Conservation (phyloP, 2,113 vertebrate genomes). For the Phylloscopus trochilus region DNA sequence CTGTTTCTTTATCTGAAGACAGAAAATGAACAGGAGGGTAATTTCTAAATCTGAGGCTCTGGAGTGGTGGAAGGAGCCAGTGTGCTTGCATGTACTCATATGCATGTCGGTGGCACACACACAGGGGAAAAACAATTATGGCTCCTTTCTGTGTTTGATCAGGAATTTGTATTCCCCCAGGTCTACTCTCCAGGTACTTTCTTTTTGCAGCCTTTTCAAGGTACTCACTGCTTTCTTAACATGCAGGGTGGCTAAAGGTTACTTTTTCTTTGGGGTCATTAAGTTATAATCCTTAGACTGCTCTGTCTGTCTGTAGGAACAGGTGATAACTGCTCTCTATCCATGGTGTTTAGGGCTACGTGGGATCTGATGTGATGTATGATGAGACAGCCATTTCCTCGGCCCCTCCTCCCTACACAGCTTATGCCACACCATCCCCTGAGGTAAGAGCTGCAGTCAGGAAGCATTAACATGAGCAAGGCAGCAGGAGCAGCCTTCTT, state of each 20-base stretch:
- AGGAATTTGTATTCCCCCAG: not conserved
- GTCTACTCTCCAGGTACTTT: not conserved
- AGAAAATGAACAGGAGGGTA: not conserved
- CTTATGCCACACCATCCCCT: constrained; percentile 73
- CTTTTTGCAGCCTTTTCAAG: not conserved
- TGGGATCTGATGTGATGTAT: constrained; percentile 71
- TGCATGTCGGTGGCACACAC: not conserved
- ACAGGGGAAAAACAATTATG: not conserved
- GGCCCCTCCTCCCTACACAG: constrained; percentile 75
- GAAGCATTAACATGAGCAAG: not conserved
- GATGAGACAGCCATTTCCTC: constrained; percentile 72
- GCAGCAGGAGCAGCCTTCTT: not conserved
- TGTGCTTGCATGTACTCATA: not conserved
- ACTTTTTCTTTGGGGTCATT: not conserved
- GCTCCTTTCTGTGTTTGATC: not conserved
- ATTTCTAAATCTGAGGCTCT: not conserved
- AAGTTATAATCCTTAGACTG: not conserved
- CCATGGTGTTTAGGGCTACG: constrained; percentile 50
- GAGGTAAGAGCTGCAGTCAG: constrained; percentile 61
- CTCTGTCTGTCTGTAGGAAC: not conserved
- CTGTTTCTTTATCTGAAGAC: not conserved
- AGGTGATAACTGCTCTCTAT: not conserved
- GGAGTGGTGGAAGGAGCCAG: not conserved
- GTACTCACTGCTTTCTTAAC: not conserved
- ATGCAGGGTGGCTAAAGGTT: not conserved